Evolutionary conservation across 2,888 invertebrate species (phyloP).

Genomic region (Rhingia campestris): DNA sequence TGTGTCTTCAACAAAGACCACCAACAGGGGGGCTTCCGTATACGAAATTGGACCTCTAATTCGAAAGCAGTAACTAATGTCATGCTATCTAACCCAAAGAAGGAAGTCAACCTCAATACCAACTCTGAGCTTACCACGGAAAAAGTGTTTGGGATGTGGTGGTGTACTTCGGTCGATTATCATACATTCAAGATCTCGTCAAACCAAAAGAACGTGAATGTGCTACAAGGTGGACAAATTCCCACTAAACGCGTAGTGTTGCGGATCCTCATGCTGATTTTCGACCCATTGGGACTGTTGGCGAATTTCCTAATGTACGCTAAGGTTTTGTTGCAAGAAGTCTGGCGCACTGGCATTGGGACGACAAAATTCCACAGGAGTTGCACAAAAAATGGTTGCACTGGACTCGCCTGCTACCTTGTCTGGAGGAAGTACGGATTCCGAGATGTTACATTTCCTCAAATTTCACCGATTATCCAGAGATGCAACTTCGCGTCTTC

Average conservation of each 20-base stretch:
- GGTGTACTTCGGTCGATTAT: too few species aligned
- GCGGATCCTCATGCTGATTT: neutral
- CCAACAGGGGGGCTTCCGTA: too few species aligned
- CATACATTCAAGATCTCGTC: too few species aligned
- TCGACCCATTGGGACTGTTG: slow-evolving; percentile 6
- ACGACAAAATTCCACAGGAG: neutral
- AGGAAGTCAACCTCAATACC: too few species aligned
- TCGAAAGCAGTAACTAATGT: too few species aligned
- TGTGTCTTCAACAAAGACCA: too few species aligned
- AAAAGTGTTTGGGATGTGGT: too few species aligned
- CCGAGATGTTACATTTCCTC: neutral
- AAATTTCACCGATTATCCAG: neutral
- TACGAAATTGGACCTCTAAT: too few species aligned
- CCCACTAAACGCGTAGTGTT: too few species aligned
- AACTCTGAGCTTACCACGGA: too few species aligned
- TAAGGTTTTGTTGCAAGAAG: neutral
- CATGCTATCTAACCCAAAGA: too few species aligned
- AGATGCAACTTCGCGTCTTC: slow-evolving; percentile 10
- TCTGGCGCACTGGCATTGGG: slow-evolving; percentile 3
- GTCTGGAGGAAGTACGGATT: neutral
- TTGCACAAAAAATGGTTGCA: neutral
- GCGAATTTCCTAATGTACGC: neutral
- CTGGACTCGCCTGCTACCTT: neutral
- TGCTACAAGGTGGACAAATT: too few species aligned
- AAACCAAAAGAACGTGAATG: neutral